A percentile compares a stretch with the other conserved stretches of the same genome.
phyloP scores from a whole-genome alignment of 2,113 vertebrate genomes.

The Propithecus coquereli region DNA sequence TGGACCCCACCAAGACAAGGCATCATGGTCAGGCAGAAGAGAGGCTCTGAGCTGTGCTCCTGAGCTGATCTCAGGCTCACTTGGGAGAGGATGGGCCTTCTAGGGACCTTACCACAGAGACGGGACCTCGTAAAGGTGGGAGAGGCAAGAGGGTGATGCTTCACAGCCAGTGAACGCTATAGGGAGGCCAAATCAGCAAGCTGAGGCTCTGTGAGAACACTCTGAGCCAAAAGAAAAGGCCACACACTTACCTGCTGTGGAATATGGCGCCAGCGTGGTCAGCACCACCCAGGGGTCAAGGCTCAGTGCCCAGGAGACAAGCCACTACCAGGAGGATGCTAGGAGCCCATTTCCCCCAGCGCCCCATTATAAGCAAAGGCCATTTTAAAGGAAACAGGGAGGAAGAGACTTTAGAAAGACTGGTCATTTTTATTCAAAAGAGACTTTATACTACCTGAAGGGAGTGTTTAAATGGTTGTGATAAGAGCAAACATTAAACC shows the following conservation, averaged over 20 bases:
- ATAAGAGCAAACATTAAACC: not conserved
- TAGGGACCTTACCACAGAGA: not conserved
- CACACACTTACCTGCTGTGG: not conserved
- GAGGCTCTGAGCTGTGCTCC: not conserved
- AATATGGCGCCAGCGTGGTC: not conserved
- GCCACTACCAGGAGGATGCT: not conserved
- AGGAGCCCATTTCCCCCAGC: not conserved
- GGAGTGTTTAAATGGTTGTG: not conserved
- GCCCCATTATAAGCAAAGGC: not conserved
- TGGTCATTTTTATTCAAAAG: not conserved
- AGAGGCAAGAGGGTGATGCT: fast-evolving
- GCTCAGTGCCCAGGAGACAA: not conserved
- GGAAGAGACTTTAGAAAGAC: not conserved
- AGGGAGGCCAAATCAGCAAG: not conserved
- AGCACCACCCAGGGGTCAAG: not conserved
- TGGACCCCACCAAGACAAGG: not conserved
- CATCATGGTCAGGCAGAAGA: not conserved
- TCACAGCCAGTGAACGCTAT: no score
- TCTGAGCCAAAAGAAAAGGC: not conserved
- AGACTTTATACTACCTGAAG: not conserved
- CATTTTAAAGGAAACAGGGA: not conserved
- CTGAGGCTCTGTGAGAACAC: not conserved
- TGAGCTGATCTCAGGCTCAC: not conserved
- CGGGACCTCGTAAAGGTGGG: not conserved
- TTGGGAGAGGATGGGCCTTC: not conserved